Conservation (phyloP, 2,113 vertebrate species). For the Boleophthalmus pectinirostris region DNA sequence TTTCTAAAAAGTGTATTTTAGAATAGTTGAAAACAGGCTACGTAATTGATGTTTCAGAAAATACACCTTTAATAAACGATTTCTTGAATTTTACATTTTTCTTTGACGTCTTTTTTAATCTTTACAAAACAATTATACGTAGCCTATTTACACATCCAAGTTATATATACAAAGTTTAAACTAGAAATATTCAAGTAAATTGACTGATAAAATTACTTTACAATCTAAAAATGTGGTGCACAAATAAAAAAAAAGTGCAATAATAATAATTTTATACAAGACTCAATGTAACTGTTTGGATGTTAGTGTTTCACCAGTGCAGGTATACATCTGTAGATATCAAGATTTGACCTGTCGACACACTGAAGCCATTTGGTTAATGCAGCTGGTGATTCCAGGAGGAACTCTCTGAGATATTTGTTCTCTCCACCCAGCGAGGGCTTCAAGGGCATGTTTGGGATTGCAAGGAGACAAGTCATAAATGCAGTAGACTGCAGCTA, state of each 20-base stretch:
- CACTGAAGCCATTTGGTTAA: constrained; percentile 83
- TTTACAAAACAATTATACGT: constrained; percentile 7
- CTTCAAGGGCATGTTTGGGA: constrained; percentile 80
- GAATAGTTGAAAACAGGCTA: background rate
- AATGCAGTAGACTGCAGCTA: constrained; percentile 89
- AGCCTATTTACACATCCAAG: constrained; percentile 23
- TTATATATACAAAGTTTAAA: background rate
- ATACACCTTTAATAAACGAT: constrained; percentile 59
- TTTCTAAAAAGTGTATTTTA: background rate
- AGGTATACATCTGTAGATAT: constrained; percentile 2
- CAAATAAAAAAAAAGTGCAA: constrained; percentile 4
- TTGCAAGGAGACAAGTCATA: constrained; percentile 88
- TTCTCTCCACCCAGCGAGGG: constrained; percentile 82
- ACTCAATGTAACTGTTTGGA: background rate
- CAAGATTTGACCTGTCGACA: constrained; percentile 66
- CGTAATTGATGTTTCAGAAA: background rate
- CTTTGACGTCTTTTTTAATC: background rate
- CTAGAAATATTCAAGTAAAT: constrained; percentile 5
- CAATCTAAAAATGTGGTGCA: constrained; percentile 20
- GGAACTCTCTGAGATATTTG: constrained; percentile 74
- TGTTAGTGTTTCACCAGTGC: background rate
- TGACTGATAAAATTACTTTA: constrained; percentile 13
- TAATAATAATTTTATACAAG: background rate
- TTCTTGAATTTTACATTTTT: constrained; percentile 48
- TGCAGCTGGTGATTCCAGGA: constrained; percentile 75